These are phyloP conservation scores for Sebastolobus altivelis DNA, from an alignment of 2,797 vertebrate species.

Conservation along the genomic window DNA sequence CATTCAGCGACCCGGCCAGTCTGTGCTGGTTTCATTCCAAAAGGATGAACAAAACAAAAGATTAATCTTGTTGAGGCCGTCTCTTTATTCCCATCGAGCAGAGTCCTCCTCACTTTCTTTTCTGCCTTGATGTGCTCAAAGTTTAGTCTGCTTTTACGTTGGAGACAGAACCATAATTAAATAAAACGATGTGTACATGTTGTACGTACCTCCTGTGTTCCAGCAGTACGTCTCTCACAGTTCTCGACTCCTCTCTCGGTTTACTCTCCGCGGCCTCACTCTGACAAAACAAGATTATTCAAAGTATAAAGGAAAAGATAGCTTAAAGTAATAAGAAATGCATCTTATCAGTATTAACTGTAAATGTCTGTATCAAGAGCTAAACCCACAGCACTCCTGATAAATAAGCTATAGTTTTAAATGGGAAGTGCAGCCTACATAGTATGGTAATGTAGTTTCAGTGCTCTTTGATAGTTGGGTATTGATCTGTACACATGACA, in stretches of 20 bases:
- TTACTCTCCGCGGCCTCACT: constrained; percentile 78
- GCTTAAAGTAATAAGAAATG: background rate
- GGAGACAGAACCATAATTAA: background rate
- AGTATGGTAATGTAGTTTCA: constrained; percentile 7
- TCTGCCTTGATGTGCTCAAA: background rate
- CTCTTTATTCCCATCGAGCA: background rate
- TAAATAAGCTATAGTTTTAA: background rate
- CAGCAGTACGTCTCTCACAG: constrained; percentile 66
- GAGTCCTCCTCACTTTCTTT: background rate
- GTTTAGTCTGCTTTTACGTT: background rate
- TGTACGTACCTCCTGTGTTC: constrained; percentile 85
- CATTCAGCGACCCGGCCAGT: background rate
- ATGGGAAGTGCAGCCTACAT: background rate
- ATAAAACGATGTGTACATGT: constrained; percentile 7
- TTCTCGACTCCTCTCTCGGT: constrained; percentile 70
- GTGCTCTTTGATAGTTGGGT: background rate
- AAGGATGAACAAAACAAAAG: constrained; percentile 30
- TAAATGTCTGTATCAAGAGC: background rate
- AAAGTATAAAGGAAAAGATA: background rate
- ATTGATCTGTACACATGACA: background rate
- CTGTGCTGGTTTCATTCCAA: constrained; percentile 23
- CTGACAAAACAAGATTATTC: constrained; percentile 71
- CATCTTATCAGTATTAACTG: constrained; percentile 10
- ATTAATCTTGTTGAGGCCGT: constrained; percentile 14
- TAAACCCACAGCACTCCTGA: background rate